A percentile compares a stretch with the other conserved stretches of the same genome.
Evolutionary conservation across 37 sponge, comb jelly and placozoan genomes (phyloP).

Genomic region (Ianthella basta): DNA sequence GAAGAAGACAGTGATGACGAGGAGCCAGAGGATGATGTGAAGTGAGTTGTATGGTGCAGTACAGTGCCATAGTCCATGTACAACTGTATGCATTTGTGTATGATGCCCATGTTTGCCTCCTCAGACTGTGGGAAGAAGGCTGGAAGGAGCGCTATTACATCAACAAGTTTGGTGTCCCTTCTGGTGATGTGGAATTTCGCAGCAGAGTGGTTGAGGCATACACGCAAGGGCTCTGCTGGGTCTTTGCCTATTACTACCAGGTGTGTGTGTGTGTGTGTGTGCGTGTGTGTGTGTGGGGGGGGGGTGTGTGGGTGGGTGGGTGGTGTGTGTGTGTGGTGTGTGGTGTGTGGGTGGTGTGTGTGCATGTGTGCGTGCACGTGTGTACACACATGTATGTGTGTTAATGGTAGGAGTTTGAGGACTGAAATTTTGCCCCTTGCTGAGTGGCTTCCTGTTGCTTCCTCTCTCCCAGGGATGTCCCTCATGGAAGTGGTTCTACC

Average conservation of each 20-base stretch:
- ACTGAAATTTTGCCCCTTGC: neutral
- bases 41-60: conserved; percentile 7
- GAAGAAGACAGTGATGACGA: conserved; percentile 57
- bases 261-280: too few relatives aligned
- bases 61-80: too few relatives aligned
- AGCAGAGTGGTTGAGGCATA: conserved; percentile 79
- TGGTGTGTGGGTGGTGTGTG: neutral
- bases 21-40: conserved; percentile 57
- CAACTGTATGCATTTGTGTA: too few relatives aligned
- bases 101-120: conserved; percentile 31
- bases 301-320: neutral
- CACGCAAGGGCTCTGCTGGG: conserved; percentile 96
- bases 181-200: conserved; percentile 79
- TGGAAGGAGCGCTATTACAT: conserved; percentile 95
- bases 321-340: neutral
- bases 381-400: neutral
- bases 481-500: conserved; percentile 99
- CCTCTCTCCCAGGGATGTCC: conserved; percentile 95
- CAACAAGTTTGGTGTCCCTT: conserved; percentile 88
- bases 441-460: too few relatives aligned
- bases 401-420: neutral
- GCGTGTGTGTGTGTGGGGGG: conserved; percentile 26
- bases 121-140: conserved; percentile 95
- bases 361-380: neutral
- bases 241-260: conserved; percentile 90